Percentiles rank a stretch among this genome's conserved stretches.
These are phyloP conservation scores for Trachymyrmex cornetzi DNA, from an alignment of 1,140 invertebrate genomes.

Conservation along the genomic window DNA sequence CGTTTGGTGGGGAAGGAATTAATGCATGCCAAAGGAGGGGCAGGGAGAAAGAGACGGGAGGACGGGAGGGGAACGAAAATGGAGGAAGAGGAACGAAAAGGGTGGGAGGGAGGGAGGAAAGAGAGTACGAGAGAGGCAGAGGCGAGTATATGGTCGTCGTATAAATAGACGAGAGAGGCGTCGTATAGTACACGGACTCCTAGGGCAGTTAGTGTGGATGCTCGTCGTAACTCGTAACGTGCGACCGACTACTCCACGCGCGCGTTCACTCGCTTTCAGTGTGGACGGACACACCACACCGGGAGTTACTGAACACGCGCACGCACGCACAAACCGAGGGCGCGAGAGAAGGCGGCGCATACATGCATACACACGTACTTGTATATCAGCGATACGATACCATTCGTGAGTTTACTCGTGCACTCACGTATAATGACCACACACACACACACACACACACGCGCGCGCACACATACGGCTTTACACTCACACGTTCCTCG, in stretches of 20 bases:
- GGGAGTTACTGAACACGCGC: slow-evolving; percentile 33
- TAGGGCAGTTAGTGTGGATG: slow-evolving; percentile 68
- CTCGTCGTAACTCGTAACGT: slow-evolving; percentile 68
- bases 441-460: too few relatives aligned
- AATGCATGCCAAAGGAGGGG: slow-evolving; percentile 57
- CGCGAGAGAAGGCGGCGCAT: slow-evolving; percentile 9
- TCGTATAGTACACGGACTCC: slow-evolving; percentile 68
- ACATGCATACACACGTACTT: slow-evolving; percentile 23
- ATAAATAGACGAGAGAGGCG: slow-evolving; percentile 84
- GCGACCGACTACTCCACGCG: slow-evolving; percentile 62
- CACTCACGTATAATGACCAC: slow-evolving; percentile 9
- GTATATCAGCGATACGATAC: neutral
- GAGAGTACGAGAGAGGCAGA: slow-evolving; percentile 70
- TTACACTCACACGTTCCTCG: neutral
- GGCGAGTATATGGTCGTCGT: slow-evolving; percentile 81
- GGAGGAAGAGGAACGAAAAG: slow-evolving; percentile 53
- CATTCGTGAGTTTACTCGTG: slow-evolving; percentile 33
- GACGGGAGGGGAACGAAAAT: slow-evolving; percentile 26
- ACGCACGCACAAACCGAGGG: slow-evolving; percentile 40
- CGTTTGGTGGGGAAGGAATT: slow-evolving; percentile 49
- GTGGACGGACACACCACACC: slow-evolving; percentile 23
- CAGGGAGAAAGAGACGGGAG: slow-evolving; percentile 15
- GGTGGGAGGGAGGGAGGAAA: slow-evolving; percentile 68
- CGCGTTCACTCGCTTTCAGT: slow-evolving; percentile 48
- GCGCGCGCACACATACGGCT: fast-evolving